These are phyloP conservation scores for Laupala kohalensis DNA, from an alignment of 1,140 invertebrate species.

Conservation along the genomic window DNA sequence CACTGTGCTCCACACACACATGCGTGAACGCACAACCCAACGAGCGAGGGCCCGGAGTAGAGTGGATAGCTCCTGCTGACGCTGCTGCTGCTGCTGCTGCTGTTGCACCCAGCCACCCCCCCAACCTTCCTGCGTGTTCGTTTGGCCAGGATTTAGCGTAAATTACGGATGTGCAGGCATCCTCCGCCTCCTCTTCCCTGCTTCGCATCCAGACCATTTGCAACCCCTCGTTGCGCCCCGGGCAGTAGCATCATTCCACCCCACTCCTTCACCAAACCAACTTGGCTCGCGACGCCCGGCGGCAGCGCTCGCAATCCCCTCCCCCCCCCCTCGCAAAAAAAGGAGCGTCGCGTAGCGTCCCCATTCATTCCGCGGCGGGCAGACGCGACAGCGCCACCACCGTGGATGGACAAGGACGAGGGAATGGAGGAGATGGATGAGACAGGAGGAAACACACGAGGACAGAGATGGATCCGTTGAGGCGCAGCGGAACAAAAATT, in stretches of 20 bases:
- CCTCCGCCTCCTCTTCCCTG: no score
- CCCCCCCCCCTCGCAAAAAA: neutral
- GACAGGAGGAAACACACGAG: neutral
- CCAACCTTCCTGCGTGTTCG: neutral
- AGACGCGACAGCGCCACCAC: neutral
- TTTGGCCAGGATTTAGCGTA: neutral
- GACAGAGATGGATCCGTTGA: neutral
- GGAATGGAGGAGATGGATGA: neutral
- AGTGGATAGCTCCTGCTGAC: neutral
- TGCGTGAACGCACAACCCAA: neutral
- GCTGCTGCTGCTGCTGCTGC: no score
- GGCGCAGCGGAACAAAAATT: no score
- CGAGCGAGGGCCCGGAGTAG: neutral
- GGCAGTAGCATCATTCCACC: no score
- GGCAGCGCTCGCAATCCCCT: no score
- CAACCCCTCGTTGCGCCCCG: no score
- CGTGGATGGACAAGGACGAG: neutral
- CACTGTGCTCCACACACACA: neutral
- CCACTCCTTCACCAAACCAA: no score
- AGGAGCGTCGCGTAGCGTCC: neutral
- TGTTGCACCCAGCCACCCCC: no score
- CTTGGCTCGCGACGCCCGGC: neutral
- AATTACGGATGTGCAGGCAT: neutral
- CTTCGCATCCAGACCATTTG: neutral
- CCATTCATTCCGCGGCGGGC: neutral